These are phyloP conservation scores for Phaenicophaeus curvirostris DNA, from an alignment of 2,797 vertebrate species.

Conservation along the genomic window DNA sequence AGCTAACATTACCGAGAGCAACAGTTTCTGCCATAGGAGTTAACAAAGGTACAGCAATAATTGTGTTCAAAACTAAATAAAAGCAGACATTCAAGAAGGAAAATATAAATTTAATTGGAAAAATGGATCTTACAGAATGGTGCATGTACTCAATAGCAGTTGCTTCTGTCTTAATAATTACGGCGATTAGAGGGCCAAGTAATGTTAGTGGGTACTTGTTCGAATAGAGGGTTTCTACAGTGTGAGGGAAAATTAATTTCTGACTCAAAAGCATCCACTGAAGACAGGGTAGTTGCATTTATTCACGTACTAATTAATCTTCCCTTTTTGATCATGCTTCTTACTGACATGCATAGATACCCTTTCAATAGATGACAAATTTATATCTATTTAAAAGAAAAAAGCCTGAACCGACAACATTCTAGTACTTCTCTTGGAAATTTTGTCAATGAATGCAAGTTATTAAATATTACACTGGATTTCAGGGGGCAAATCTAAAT, in stretches of 20 bases:
- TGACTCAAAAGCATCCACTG: neutral
- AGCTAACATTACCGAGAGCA: neutral
- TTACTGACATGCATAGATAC: neutral
- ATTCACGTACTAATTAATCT: neutral
- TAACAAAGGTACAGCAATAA: neutral
- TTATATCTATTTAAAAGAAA: neutral
- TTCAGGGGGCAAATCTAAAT: neutral
- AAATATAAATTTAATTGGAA: neutral
- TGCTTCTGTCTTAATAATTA: neutral
- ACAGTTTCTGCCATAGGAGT: conserved; percentile 14
- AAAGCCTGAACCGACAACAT: neutral
- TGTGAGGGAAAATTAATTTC: neutral
- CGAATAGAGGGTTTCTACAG: neutral
- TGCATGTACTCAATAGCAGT: neutral
- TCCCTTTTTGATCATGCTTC: neutral
- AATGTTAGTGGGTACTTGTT: neutral
- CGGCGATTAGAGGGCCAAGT: neutral
- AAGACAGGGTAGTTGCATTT: neutral
- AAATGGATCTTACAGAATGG: neutral
- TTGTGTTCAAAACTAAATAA: conserved; percentile 17
- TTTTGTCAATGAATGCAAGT: neutral
- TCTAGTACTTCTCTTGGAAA: neutral
- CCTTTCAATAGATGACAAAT: neutral
- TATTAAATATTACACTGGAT: neutral
- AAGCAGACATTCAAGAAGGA: neutral